A percentile compares a stretch with the other conserved stretches of the same genome.
These are phyloP conservation scores for Carterocephalus palaemon DNA, from an alignment of 2,888 invertebrate genomes.

Conservation along the genomic window DNA sequence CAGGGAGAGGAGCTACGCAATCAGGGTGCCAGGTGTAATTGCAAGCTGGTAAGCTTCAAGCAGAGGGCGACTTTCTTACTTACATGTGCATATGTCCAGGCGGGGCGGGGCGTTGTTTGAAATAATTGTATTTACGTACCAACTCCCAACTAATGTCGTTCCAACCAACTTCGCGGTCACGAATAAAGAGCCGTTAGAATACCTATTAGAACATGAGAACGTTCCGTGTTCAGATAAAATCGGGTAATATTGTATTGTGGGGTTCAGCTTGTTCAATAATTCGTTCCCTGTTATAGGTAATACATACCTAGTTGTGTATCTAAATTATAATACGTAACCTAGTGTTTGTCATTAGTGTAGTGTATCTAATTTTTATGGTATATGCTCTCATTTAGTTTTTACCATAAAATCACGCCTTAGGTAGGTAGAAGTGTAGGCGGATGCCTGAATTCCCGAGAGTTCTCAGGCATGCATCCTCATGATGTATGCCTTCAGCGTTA, in stretches of 20 bases:
- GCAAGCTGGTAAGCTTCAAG: too few relatives aligned
- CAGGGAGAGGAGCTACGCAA: too few relatives aligned
- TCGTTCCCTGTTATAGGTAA: constrained; percentile 11
- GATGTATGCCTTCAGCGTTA: too few relatives aligned
- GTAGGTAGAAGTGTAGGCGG: too few relatives aligned
- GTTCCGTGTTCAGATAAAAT: constrained; percentile 25
- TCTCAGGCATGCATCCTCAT: too few relatives aligned
- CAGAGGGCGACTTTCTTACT: too few relatives aligned
- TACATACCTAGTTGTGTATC: constrained; percentile 3
- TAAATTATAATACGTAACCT: not conserved
- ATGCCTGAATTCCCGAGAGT: too few relatives aligned
- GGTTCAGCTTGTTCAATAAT: constrained; percentile 13
- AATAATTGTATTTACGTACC: constrained; percentile 15
- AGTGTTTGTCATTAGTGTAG: not conserved
- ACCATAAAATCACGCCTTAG: too few relatives aligned
- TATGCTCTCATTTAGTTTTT: too few relatives aligned
- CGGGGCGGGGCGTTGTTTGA: too few relatives aligned
- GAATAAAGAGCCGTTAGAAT: constrained; percentile 23
- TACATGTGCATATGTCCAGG: too few relatives aligned
- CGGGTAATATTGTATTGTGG: constrained; percentile 21
- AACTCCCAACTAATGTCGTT: constrained; percentile 11
- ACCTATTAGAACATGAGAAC: constrained; percentile 25
- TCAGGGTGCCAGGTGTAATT: too few relatives aligned
- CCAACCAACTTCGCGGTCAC: constrained; percentile 16
- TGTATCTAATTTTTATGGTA: not conserved